phyloP scores from a whole-genome alignment of 2,113 vertebrate genomes.

The Clarias batrachus region DNA sequence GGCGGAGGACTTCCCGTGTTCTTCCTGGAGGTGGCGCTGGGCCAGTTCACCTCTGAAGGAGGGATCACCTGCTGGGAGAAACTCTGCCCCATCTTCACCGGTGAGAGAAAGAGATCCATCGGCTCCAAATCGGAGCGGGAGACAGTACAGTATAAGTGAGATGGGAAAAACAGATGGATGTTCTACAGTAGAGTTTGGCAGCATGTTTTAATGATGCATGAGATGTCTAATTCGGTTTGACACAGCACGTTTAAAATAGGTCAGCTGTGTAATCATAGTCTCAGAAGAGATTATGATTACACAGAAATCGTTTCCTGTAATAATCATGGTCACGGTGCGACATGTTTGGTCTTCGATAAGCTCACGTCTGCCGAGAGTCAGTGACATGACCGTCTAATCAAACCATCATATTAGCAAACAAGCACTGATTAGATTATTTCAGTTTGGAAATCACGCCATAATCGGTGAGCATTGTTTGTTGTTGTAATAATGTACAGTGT shows the following conservation, averaged over 20 bases:
- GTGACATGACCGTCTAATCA: slow-evolving; percentile 3
- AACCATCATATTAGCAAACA: neutral
- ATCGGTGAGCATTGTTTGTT: neutral
- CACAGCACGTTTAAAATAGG: slow-evolving; percentile 19
- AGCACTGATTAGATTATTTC: slow-evolving; percentile 18
- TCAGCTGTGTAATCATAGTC: slow-evolving; percentile 10
- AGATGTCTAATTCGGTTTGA: slow-evolving; percentile 1
- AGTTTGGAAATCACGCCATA: neutral
- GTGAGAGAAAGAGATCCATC: slow-evolving; percentile 71
- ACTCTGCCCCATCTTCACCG: slow-evolving; percentile 96
- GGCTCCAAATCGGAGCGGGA: neutral
- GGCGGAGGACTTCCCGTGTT: slow-evolving; percentile 97
- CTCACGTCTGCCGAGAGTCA: neutral
- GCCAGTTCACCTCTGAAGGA: slow-evolving; percentile 97
- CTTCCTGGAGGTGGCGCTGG: slow-evolving; percentile 95
- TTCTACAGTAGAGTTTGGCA: neutral
- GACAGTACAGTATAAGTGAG: neutral
- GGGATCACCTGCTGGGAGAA: slow-evolving; percentile 99
- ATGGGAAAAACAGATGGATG: neutral
- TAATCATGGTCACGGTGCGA: neutral
- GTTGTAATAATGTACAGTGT: neutral
- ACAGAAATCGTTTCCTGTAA: slow-evolving; percentile 32
- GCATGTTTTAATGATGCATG: neutral
- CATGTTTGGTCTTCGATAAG: neutral
- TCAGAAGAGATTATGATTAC: neutral